Evolutionary conservation across 1,140 invertebrate genomes (phyloP), one percentile per base, ranked within the genome.

Genomic region (Frieseomelitta varia): DNA sequence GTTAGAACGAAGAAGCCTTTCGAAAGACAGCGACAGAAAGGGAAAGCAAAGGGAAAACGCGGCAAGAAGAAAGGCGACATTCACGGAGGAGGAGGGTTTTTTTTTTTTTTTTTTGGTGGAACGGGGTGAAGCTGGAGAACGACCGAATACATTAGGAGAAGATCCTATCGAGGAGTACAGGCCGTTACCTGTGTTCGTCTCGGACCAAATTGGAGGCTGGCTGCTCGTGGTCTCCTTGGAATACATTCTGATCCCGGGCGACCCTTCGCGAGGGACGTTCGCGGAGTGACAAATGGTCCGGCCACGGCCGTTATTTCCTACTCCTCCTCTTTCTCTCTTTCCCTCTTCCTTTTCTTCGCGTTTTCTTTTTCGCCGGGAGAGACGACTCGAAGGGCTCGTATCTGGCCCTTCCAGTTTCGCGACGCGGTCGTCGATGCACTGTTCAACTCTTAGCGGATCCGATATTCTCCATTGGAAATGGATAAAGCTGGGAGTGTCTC

Each of bases 141-240:
- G 85, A 73, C 53, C 85, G 87, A 91, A 91, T 91, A 91, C 87
- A 91, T 91, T 91, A 91, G 86, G 67, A 84, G 75, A 47, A 91
- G 91, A 91, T 91, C 82, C 82, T 91, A 91, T 91, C 91, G 53
- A 63, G 63, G 76, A 71, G 79, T 88, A 90, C 85, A 88, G 81
- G 85, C 87, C 89, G 90, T 91, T 91, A 91, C 90, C 91, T 91
- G 90, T 89, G 90, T 91, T 86, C 85, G 87, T 79, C 85, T 76
- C 56, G 83, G 71, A 86, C 87, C 90, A 90, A 91, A 91, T 91
- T 91, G 91, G 89, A 91, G 87, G 75, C 81, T 85, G 90, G 61
- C 78, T 84, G 84, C 68, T 84, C 81, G 86, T 76, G 81, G 88
- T 89, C 84, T 90, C 87, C 85, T 67, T 80, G 87, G 84, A 82